Evolutionary conservation across 2,113 vertebrate species (phyloP), one percentile per base, ranked within the genome.

Genomic region (Tragelaphus scriptus): DNA sequence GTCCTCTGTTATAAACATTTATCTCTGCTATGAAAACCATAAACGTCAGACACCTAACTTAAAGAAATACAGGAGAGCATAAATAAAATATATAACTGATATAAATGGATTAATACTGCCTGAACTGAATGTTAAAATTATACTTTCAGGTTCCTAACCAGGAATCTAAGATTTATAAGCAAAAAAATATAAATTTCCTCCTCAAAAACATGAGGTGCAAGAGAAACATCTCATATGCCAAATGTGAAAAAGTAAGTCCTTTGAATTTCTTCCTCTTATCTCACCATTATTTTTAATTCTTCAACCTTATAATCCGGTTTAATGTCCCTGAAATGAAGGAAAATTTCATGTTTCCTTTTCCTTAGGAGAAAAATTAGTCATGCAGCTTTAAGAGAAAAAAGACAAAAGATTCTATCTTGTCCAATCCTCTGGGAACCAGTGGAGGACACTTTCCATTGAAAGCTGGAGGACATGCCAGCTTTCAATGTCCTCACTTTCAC

Each of bases 11-110:
- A 14, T 32, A 96, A 95, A 95, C 28, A 84, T 55, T 94, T 96
- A 92, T 53, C 56, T 90, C 7, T 59, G 71, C 23, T 65, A 87
- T 44, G 28, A 96, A 94, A 95, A 88, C 7, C 32, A 90, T 4
- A 12, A 68, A 93, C 40, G 15, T 94, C 23, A 96, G 36, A 93
- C 65, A 89, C 80, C 23, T 85, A 91, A 91, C 32, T 44, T 49
- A 28, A 77, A 91, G 79, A 95, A 68, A 25, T 2, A 75, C 6
- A 75, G 36, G 11, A 81, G 3, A 49, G 12, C 15, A 88, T 44
- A 95, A 96, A 82, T 88, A 88, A 82, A 85, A 93, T 4, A 10
- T 95, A 88, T 75, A 94, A 86, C 32, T 92, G 91, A 85, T 58
- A 93, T 44, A 81, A 96, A 56, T 82, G 28, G 77, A 87, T 94